Base-by-base conservation (phyloP, 2,113 vertebrate species). In the Colinus virginianus region DNA sequence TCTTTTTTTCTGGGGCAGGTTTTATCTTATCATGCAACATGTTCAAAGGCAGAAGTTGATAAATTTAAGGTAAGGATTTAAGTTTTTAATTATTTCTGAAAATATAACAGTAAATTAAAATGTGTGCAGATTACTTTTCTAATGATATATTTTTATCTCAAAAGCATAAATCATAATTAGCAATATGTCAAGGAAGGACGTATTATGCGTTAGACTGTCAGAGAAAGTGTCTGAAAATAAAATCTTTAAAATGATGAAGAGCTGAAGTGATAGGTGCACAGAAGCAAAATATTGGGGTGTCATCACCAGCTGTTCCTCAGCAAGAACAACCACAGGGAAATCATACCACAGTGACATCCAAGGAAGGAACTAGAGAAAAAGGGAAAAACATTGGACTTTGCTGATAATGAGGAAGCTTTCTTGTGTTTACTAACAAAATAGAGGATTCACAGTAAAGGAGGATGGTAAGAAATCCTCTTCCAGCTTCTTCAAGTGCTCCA, bases 21-120 rank as follows among this genome's bases (percentile, higher is more conserved):
- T 53, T 98, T 99, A 67, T 99, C 99, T 66, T 99, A 99, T 89
- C 99, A 99, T 64, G 99, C 99, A 78, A 99, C 99, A 17, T 99
- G 99, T 97, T 99, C 99, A 17, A 99, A 99, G 98, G 98, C 99
- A 69, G 99, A 99, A 98, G 99, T 99, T 82, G 99, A 99, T 98
- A 99, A 99, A 98, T 99, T 99, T 97, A 99, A 99, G 99, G 99
- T 99, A 98, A 98, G 96, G 32, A 78, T 78, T 78, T 62, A 87
- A 49, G 7, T 22, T 91, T 88, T 88, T 71, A 30, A 8, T 81
- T 80, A 63, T 64, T 84, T 91, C 28, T 90, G 62, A 61, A 88
- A 90, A 59, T 43, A 9, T 36, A 81, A 55, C 21, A n/a, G n/a
- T 67, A 83, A 87, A 61, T 75, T 69, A 46, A 61, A 71, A n/a